Evolutionary conservation across 2,797 vertebrate species (phyloP).

Genomic region (Phaenicophaeus curvirostris): DNA sequence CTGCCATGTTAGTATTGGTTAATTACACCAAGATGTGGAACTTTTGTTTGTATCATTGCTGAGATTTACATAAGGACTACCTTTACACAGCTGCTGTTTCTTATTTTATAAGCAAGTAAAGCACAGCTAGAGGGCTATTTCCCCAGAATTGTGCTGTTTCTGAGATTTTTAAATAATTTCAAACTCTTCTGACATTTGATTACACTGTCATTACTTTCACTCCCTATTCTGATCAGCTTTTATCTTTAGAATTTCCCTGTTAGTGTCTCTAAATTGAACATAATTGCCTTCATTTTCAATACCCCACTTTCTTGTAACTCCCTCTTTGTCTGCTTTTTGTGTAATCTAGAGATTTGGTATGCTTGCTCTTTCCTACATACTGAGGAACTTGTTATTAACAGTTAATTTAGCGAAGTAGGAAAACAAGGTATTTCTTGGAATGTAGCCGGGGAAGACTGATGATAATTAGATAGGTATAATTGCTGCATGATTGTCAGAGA

Average conservation of each 20-base stretch:
- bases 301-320: neutral
- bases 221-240: conserved; percentile 5
- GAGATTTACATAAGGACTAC: neutral
- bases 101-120: neutral
- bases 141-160: neutral
- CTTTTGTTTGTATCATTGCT: neutral
- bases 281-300: conserved; percentile 45
- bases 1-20: neutral
- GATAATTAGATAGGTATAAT: neutral
- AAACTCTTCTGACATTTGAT: conserved; percentile 27
- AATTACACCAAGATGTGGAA: neutral
- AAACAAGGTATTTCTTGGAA: conserved; percentile 24
- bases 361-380: neutral
- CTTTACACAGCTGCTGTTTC: neutral
- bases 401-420: conserved; percentile 12
- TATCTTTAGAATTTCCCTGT: conserved; percentile 29
- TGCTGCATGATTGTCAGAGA: neutral
- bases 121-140: neutral
- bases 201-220: conserved; percentile 11
- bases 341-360: neutral
- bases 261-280: conserved; percentile 29
- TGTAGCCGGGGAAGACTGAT: neutral
- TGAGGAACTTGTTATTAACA: neutral
- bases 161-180: neutral
- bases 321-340: neutral